These are phyloP conservation scores for Apistogramma diplotaenia DNA, from an alignment of 2,113 vertebrate species.

Conservation along the genomic window DNA sequence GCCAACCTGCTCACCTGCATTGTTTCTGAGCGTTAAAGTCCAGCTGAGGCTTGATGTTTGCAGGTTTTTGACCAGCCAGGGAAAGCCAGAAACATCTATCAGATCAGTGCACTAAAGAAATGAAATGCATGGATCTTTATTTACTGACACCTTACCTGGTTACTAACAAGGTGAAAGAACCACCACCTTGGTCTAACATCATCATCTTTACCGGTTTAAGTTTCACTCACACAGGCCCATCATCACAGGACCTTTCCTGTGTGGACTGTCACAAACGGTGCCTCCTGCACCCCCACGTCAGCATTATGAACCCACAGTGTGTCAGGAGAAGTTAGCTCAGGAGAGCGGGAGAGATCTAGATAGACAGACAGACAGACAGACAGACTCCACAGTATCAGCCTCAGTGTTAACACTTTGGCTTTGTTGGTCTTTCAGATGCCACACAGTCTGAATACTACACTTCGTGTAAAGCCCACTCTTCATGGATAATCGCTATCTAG, in stretches of 20 bases:
- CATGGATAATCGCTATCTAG: accelerated
- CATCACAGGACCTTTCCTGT: not conserved
- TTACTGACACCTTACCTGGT: too few relatives aligned
- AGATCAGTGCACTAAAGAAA: not conserved
- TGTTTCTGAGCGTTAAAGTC: not conserved
- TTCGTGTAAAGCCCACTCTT: not conserved
- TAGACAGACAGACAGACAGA: too few relatives aligned
- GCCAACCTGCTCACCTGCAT: not conserved
- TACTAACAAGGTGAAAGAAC: not conserved
- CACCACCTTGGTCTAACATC: not conserved
- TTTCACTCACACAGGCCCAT: not conserved
- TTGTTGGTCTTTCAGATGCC: not conserved
- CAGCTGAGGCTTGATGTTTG: accelerated
- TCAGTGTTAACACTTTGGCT: accelerated
- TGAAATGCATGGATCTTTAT: not conserved
- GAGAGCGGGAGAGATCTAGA: not conserved
- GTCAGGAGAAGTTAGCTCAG: not conserved
- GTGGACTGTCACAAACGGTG: not conserved
- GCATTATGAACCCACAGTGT: not conserved
- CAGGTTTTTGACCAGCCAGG: not conserved
- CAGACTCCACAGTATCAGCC: not conserved
- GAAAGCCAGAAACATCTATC: accelerated
- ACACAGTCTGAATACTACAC: not conserved
- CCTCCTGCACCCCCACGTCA: not conserved
- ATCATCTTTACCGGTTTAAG: not conserved